Percentiles rank a stretch among this genome's conserved stretches.
Evolutionary conservation across 2,888 invertebrate genomes (phyloP).

Genomic region (Rambutsinella grinnellia): DNA sequence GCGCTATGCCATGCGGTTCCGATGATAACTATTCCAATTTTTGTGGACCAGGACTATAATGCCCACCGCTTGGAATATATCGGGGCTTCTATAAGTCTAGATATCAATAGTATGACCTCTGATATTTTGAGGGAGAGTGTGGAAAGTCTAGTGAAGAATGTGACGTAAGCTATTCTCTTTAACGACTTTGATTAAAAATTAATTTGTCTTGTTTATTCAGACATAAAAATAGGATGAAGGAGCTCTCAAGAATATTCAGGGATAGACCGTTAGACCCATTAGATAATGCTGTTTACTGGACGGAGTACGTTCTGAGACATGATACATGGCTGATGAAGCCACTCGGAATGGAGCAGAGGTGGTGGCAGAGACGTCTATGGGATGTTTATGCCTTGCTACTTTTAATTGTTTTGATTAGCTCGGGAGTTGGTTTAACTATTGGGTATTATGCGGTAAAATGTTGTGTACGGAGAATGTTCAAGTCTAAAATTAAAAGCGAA

Average conservation of each 20-base stretch:
- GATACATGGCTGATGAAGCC: conserved; percentile 37
- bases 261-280: conserved; percentile 48
- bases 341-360: conserved; percentile 35
- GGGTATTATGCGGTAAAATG: too few species aligned
- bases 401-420: neutral
- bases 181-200: neutral
- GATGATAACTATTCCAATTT: conserved; percentile 47
- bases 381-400: conserved; percentile 42
- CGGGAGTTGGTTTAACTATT: too few species aligned
- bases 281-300: conserved; percentile 50
- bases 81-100: conserved; percentile 34
- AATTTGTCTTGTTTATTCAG: neutral
- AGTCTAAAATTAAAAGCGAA: too few species aligned
- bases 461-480: too few species aligned
- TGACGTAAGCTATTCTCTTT: too few species aligned
- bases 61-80: conserved; percentile 39
- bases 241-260: conserved; percentile 41
- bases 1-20: conserved; percentile 61
- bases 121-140: conserved; percentile 2
- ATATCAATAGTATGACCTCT: conserved; percentile 29
- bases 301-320: conserved; percentile 44
- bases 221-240: conserved; percentile 5
- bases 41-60: conserved; percentile 56
- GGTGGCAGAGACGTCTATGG: conserved; percentile 46
- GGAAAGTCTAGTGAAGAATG: conserved; percentile 19